Percentiles rank a stretch among this genome's conserved stretches.
Conservation (phyloP, 2,888 invertebrate species). For the Leucania comma region DNA sequence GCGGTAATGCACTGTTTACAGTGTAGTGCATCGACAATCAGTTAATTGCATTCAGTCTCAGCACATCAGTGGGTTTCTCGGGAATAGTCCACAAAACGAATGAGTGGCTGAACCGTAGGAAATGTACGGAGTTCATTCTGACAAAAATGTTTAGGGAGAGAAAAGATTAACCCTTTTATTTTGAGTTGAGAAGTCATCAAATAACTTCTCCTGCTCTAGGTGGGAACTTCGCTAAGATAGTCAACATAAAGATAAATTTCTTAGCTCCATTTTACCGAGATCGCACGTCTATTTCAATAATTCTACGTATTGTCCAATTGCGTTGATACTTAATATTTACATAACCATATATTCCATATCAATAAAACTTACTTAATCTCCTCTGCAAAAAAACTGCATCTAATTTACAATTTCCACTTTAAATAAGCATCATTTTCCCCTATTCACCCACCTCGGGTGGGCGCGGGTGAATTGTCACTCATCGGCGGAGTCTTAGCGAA, state of each 20-base stretch:
- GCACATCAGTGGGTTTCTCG: conserved; percentile 72
- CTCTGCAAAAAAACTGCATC: conserved; percentile 38
- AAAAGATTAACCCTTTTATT: not conserved
- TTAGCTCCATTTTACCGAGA: too few relatives aligned
- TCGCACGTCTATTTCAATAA: too few relatives aligned
- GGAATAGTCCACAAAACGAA: conserved; percentile 62
- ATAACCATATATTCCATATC: not conserved
- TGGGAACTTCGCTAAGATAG: too few relatives aligned
- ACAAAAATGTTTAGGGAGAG: not conserved
- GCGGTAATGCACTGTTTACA: conserved; percentile 88
- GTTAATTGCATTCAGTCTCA: conserved; percentile 78
- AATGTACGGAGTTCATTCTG: not conserved
- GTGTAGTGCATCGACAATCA: conserved; percentile 82
- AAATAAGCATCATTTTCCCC: conserved; percentile 57
- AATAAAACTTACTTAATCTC: not conserved
- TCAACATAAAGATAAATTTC: too few relatives aligned
- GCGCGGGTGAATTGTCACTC: conserved; percentile 66
- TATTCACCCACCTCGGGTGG: conserved; percentile 42
- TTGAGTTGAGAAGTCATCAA: too few relatives aligned
- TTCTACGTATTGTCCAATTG: too few relatives aligned
- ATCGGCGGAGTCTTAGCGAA: conserved; percentile 80
- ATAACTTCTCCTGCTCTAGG: too few relatives aligned
- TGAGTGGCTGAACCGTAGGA: conserved; percentile 39
- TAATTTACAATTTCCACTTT: conserved; percentile 50
- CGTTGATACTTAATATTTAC: too few relatives aligned